phyloP scores from a whole-genome alignment of 2,113 vertebrate genomes.

The Carollia perspicillata region DNA sequence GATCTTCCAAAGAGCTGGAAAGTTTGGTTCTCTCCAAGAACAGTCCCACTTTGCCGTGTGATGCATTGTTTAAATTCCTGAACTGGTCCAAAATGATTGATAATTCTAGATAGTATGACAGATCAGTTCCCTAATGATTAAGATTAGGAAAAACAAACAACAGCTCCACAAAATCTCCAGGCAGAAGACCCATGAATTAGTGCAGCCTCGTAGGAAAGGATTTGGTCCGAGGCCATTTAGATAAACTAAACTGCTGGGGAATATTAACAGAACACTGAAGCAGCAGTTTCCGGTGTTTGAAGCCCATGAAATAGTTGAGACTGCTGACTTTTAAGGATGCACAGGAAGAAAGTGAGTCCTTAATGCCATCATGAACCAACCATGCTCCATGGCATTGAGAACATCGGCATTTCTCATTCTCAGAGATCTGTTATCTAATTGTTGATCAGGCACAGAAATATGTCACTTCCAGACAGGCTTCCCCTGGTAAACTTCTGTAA shows the following conservation, averaged over 20 bases:
- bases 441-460: neutral
- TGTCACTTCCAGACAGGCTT: neutral
- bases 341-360: neutral
- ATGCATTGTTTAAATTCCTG: neutral
- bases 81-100: neutral
- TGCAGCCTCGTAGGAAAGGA: neutral
- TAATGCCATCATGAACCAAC: neutral
- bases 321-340: neutral
- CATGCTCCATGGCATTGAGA: accelerated
- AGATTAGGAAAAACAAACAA: neutral
- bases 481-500: neutral
- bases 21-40: neutral
- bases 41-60: neutral
- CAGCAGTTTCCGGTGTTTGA: neutral
- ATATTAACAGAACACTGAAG: neutral
- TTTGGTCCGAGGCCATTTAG: neutral
- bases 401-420: neutral
- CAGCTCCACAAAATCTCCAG: neutral
- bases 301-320: neutral
- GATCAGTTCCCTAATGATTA: neutral
- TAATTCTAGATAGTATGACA: neutral
- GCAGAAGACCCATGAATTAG: neutral
- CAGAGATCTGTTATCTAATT: neutral
- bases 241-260: neutral
- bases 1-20: neutral